Evolutionary conservation across 1,140 invertebrate genomes (phyloP).

Genomic region (Physella acuta): DNA sequence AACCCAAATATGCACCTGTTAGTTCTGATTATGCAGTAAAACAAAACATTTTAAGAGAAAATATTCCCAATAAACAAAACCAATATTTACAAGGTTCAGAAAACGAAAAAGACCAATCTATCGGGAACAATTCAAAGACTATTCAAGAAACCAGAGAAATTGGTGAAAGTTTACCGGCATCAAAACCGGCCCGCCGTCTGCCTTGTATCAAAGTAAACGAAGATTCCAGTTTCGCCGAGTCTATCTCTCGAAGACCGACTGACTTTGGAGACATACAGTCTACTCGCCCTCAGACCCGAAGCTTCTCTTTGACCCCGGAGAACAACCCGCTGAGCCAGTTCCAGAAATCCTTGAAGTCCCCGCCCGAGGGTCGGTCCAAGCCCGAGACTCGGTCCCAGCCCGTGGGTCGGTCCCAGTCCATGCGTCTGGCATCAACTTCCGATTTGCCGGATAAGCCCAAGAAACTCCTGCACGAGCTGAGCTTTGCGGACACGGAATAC

Average conservation of each 20-base stretch:
- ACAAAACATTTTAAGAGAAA: too few relatives aligned
- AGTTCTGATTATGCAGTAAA: not conserved
- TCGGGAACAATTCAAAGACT: not conserved
- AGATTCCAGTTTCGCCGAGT: not conserved
- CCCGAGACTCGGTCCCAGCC: not conserved
- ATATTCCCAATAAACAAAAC: too few relatives aligned
- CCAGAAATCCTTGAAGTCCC: not conserved
- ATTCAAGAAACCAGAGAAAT: not conserved
- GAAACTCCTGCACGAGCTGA: conserved; percentile 1
- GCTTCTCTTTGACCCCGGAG: not conserved
- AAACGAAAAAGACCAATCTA: not conserved
- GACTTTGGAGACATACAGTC: not conserved
- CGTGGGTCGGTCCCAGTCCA: not conserved
- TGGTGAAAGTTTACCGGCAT: not conserved
- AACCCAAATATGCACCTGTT: not conserved
- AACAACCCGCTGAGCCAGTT: not conserved
- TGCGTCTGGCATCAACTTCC: not conserved
- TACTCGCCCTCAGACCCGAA: not conserved
- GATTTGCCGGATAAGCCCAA: not conserved
- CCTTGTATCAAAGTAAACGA: not conserved
- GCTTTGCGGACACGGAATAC: not conserved
- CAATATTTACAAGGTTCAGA: too few relatives aligned
- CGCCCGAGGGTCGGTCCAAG: not conserved
- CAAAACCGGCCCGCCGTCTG: not conserved
- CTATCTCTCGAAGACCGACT: not conserved